Base-by-base conservation (phyloP, 2,113 vertebrate species). In the Kryptolebias marmoratus region DNA sequence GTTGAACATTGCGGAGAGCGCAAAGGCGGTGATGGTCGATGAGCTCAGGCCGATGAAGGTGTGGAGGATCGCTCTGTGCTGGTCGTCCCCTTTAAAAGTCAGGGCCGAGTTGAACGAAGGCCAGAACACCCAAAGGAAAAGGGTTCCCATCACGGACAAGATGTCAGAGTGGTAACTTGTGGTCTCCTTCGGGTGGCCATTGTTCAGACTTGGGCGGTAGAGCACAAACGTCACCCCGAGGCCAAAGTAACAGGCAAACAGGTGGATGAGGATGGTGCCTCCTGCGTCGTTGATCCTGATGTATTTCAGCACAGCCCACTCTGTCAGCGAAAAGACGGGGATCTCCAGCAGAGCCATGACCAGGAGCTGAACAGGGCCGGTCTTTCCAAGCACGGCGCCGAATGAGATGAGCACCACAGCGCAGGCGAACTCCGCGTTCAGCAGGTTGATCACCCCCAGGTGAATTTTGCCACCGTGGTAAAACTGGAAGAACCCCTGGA, bases 91-190 rank as follows among this genome's bases (percentile, higher is more conserved):
- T 0, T 89, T 89, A 0, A 91, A 76, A 48, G 93, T 94, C 39
- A 94, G 85, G 2, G 93, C 84, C 0, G 95, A 94, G 86, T 95
- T 93, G 0, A 96, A 96, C 3, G 94, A 95, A 6, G 94, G 94
- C 95, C 94, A 96, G 83, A 96, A 96, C 15, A 95, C 93, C 95
- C 95, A 95, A 27, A 96, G 94, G 67, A 94, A 93, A 63, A 95
- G 79, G 0, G 81, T 93, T 13, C 95, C 95, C 74, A 94, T 47
- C 2, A 95, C 77, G 27, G 93, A 94, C 14, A 92, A 63, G 30
- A 95, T 89, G 78, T 95, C 93, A 0, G 95, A 95, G 16, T 85
- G 65, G 36, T 90, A 81, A 18, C 90, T 91, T 0, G 95, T 92
- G 1, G 9, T 79, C 52, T 94, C 94, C 78, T 94, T 95, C 4